Evolutionary conservation across 2,113 vertebrate genomes (phyloP), one percentile per base, ranked within the genome.

Genomic region (Paradoxurus hermaphroditus): DNA sequence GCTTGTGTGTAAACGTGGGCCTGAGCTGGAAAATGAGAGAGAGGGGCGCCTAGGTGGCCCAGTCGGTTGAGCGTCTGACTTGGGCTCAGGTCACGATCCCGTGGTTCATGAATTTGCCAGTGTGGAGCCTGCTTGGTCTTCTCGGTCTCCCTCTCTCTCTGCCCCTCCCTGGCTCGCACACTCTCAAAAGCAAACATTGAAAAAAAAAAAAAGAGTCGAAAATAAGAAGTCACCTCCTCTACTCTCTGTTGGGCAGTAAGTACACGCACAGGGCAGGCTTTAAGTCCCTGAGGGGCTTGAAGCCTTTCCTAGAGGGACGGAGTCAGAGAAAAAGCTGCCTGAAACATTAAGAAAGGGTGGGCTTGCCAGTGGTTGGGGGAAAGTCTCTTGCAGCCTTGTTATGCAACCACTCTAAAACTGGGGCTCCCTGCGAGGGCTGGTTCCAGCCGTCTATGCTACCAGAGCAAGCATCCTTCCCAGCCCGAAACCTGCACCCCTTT

Each of bases 401-500:
- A 39, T 53, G 73, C 3, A 31, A 31, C 10, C 1, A 0, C 75
- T 73, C 7, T 70, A 23, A 82, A 72, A 4, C 18, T 10, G 0
- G 14, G 65, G 49, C 2, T 62, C 49, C 65, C n/a, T 5, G 0
- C 39, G 36, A 72, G n/a, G 15, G 25, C n/a, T 15, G 90, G 90
- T 86, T 96, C 97, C 93, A 62, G 95, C 91, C 96, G 93, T 88
- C 91, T 77, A 34, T 79, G 93, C 87, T 88, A 79, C 97, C 84
- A 79, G 13, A 3, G 90, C 97, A 88, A 96, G 85, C 0, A 5
- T 7, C 49, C n/a, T 41, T 96, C 93, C 90, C 97, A 90, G 94
- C 97, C 97, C 95, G 95, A 97, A 97, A 94, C 96, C 97, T 96
- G 85, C 97, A 91, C 95, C 96, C 73, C 91, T 95, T 95, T 94